These are phyloP conservation scores for Probosciger aterrimus DNA, from an alignment of 2,113 vertebrate genomes.

Conservation along the genomic window DNA sequence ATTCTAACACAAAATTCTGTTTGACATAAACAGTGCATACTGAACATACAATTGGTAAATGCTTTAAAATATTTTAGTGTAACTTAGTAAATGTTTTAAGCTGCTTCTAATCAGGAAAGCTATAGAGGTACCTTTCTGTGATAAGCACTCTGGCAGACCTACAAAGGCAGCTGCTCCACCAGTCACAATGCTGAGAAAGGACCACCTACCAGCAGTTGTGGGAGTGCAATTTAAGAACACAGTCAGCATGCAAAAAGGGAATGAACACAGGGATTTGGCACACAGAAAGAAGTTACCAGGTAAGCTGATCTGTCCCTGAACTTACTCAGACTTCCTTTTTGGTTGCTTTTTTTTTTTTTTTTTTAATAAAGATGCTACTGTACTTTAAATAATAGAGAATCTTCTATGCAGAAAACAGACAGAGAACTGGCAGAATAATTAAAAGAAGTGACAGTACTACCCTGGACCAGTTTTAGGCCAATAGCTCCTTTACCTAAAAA, in stretches of 20 bases:
- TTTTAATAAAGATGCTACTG: neutral
- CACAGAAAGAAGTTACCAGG: neutral
- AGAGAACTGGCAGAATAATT: neutral
- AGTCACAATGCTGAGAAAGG: neutral
- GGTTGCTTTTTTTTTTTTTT: too few species aligned
- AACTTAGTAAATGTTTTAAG: neutral
- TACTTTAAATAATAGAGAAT: neutral
- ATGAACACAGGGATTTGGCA: neutral
- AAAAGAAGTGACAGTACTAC: neutral
- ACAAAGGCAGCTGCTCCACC: neutral
- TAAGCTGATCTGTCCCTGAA: neutral
- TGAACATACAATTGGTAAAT: neutral
- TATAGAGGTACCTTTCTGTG: neutral
- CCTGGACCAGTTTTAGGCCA: neutral
- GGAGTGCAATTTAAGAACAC: neutral
- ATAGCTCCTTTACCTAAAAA: neutral
- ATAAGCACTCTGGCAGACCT: neutral
- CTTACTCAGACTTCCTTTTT: neutral
- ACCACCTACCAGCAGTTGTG: neutral
- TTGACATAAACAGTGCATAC: accelerated
- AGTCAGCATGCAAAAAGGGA: neutral
- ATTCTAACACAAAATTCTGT: neutral
- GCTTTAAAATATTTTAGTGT: neutral
- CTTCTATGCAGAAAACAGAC: neutral
- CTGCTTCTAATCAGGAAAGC: neutral